Evolutionary conservation across 1,140 invertebrate species (phyloP).

Genomic region (Cherax destructor): DNA sequence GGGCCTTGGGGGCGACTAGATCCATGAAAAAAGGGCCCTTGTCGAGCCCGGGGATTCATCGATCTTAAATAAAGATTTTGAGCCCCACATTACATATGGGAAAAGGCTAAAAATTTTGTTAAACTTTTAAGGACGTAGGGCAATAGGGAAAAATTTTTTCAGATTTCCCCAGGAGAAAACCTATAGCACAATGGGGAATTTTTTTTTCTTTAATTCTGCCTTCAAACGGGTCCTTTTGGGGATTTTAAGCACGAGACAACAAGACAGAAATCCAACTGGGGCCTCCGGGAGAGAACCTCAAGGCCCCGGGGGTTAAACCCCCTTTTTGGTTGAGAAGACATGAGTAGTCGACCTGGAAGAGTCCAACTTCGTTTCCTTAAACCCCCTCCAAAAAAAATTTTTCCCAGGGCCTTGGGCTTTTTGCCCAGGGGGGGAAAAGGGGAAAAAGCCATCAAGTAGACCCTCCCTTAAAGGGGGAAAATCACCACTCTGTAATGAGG

Average conservation of each 20-base stretch:
- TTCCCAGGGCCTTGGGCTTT: conserved; percentile 73
- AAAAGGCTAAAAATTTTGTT: no score
- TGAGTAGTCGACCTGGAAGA: conserved; percentile 71
- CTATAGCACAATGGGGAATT: no score
- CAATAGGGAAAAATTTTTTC: not conserved
- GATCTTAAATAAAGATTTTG: not conserved
- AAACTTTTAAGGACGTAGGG: not conserved
- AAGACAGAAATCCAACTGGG: not conserved
- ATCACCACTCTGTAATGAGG: conserved; percentile 64
- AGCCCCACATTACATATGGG: not conserved
- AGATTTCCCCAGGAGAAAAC: not conserved
- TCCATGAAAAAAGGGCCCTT: not conserved
- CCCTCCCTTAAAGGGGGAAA: conserved; percentile 68
- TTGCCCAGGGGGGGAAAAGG: conserved; percentile 72
- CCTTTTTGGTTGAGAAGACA: conserved; percentile 66
- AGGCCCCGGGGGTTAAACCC: not conserved
- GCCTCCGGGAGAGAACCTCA: not conserved
- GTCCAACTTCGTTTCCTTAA: conserved; percentile 71
- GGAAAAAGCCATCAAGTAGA: conserved; percentile 71
- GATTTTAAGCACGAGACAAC: not conserved
- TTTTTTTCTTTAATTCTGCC: no score
- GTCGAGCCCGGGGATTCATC: not conserved
- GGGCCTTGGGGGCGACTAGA: not conserved
- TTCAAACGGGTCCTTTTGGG: not conserved
- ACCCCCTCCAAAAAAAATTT: conserved; percentile 72